A percentile compares a stretch with the other conserved stretches of the same genome.
phyloP scores from a whole-genome alignment of 2,113 vertebrate genomes.

The Thermophis baileyi region DNA sequence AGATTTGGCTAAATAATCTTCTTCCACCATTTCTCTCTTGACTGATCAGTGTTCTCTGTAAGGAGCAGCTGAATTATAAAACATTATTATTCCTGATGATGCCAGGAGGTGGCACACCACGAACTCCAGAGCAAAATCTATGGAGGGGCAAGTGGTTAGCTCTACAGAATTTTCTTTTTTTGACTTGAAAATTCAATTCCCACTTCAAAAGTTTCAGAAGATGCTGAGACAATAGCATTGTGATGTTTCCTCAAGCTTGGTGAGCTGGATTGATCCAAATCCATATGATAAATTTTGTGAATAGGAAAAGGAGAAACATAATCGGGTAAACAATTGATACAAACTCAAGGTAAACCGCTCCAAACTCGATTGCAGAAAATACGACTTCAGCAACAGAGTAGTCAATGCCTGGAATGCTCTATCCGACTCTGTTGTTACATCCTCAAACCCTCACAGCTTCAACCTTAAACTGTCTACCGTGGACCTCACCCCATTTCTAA shows the following conservation, averaged over 20 bases:
- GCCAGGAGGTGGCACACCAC: background rate
- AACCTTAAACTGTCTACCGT: too few relatives aligned
- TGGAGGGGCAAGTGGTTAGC: background rate
- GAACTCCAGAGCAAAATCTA: slow-evolving; percentile 3
- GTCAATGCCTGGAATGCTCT: too few relatives aligned
- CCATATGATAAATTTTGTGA: background rate
- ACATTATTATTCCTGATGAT: background rate
- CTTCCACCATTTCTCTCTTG: background rate
- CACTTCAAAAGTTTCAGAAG: background rate
- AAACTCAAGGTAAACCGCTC: too few relatives aligned
- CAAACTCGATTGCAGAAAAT: too few relatives aligned
- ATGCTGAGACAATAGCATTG: background rate
- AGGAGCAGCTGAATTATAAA: background rate
- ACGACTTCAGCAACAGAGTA: too few relatives aligned
- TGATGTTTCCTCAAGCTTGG: background rate
- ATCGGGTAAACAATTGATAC: too few relatives aligned
- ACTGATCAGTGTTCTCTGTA: background rate
- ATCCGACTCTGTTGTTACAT: too few relatives aligned
- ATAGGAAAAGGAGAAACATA: background rate
- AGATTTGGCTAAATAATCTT: background rate
- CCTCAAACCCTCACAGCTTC: too few relatives aligned
- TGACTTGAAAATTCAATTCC: background rate
- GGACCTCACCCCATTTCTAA: too few relatives aligned
- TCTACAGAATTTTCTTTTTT: background rate
- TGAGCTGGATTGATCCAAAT: background rate